A percentile compares a stretch with the other conserved stretches of the same genome.
These are phyloP conservation scores for Erythrolamprus reginae DNA, from an alignment of 2,113 vertebrate genomes.

Conservation along the genomic window DNA sequence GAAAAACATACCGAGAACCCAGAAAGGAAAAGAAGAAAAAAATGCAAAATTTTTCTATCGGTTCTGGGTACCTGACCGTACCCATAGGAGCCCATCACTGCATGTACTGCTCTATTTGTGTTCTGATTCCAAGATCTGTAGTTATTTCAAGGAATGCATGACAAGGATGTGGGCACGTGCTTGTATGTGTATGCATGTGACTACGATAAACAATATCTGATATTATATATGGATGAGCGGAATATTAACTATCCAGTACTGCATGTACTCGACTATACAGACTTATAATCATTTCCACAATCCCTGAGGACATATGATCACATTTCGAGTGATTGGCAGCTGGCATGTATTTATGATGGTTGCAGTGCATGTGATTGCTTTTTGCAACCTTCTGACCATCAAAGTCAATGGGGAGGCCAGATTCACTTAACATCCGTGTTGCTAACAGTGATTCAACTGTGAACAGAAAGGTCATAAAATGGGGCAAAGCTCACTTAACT, in stretches of 20 bases:
- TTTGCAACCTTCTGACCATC: background rate
- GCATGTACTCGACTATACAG: background rate
- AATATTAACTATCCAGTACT: background rate
- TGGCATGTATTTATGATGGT: background rate
- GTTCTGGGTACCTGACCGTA: too few relatives aligned
- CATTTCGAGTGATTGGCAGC: background rate
- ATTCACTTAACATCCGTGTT: background rate
- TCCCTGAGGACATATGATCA: background rate
- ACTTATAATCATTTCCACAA: background rate
- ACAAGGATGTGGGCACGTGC: background rate
- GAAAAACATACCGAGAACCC: too few relatives aligned
- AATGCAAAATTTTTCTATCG: too few relatives aligned
- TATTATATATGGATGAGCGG: background rate
- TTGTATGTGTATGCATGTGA: background rate
- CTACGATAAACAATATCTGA: background rate
- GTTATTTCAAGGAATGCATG: background rate
- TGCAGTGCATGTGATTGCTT: background rate
- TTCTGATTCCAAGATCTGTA: background rate
- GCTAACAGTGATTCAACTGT: background rate
- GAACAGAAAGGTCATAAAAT: background rate
- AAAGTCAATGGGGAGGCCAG: background rate
- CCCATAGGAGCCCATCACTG: too few relatives aligned
- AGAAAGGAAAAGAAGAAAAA: too few relatives aligned
- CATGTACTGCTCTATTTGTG: background rate
- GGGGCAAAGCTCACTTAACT: background rate